Evolutionary conservation across 1,140 invertebrate species (phyloP), one percentile per base, ranked within the genome.

Genomic region (Polyergus mexicanus): DNA sequence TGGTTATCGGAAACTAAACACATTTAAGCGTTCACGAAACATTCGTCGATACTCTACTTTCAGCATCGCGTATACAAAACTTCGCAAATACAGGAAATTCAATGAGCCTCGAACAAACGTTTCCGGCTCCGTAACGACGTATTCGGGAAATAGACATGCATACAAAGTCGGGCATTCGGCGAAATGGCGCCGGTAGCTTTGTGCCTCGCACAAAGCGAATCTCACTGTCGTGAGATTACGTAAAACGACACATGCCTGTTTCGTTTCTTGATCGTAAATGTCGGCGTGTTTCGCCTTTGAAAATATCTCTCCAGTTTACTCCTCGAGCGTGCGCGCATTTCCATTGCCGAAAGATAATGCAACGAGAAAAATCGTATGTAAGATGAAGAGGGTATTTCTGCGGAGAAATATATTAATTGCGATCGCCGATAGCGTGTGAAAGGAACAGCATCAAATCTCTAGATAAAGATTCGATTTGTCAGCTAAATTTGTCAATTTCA

Each of bases 71-170:
- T 60, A 47, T 47, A 83, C 68, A 60, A 51, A 83, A 88, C 71
- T 88, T 89, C 58, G 88, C 71, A 72, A 51, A 63, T 58, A 77
- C 77, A 65, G 85, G 72, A 78, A 86, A 89, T 86, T 89, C 88
- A 89, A 89, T 89, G 88, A 89, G 88, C 84, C 88, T 89, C 88
- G 63, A 89, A 86, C 88, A 89, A 89, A 89, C 88, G 72, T 89
- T 89, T 84, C 88, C 84, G 77, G 56, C 76, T 89, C 74, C 85
- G 60, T 89, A 89, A 89, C 88, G 88, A 89, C 62, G 85, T 86
- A 89, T 89, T 89, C 72, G 88, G 69, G 28, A 25, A 89, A 86
- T 84, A 89, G 88, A 89, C 56, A 80, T 68, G 60, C 88, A 86
- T 89, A 89, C 85, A 86, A 77, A 86, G 71, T 89, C 84, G 78